phyloP scores from a whole-genome alignment of 2,888 invertebrate species.

The Tanypteryx hageni region DNA sequence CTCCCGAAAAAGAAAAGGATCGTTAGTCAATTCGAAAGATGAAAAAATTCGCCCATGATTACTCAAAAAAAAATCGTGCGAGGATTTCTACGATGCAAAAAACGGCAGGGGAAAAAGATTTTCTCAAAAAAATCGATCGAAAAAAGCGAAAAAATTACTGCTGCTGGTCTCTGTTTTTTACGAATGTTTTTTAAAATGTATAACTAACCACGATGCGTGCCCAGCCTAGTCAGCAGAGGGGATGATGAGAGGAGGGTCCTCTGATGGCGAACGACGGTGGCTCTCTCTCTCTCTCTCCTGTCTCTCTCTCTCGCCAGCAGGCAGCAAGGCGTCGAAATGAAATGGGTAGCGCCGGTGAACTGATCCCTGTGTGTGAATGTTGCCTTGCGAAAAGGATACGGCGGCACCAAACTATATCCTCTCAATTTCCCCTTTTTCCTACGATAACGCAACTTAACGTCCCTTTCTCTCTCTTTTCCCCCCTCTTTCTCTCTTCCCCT shows the following conservation, averaged over 20 bases:
- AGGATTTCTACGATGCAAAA: not conserved
- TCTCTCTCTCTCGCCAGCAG: slow-evolving; percentile 7
- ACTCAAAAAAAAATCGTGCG: not conserved
- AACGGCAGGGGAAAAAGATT: not conserved
- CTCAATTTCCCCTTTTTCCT: slow-evolving; percentile 1
- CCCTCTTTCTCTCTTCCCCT: slow-evolving; percentile 9
- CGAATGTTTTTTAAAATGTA: not conserved
- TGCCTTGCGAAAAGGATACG: not conserved
- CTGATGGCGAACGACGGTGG: not conserved
- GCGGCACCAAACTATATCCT: slow-evolving; percentile 12
- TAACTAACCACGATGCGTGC: not conserved
- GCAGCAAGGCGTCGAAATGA: slow-evolving; percentile 31
- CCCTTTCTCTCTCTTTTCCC: not conserved
- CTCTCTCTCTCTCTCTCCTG: not conserved
- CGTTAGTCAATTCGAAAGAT: not conserved
- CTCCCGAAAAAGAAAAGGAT: not conserved
- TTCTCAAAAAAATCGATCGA: not conserved
- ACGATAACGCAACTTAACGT: not conserved
- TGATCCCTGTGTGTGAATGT: not conserved
- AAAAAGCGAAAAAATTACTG: not conserved
- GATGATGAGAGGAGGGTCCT: not conserved
- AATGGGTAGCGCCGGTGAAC: not conserved
- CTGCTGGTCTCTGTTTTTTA: not conserved
- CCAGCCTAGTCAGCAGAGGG: not conserved
- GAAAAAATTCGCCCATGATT: no score